A percentile compares a stretch with the other conserved stretches of the same genome.
These are phyloP conservation scores for Brachymystax lenok DNA, from an alignment of 2,797 vertebrate genomes.

Conservation along the genomic window DNA sequence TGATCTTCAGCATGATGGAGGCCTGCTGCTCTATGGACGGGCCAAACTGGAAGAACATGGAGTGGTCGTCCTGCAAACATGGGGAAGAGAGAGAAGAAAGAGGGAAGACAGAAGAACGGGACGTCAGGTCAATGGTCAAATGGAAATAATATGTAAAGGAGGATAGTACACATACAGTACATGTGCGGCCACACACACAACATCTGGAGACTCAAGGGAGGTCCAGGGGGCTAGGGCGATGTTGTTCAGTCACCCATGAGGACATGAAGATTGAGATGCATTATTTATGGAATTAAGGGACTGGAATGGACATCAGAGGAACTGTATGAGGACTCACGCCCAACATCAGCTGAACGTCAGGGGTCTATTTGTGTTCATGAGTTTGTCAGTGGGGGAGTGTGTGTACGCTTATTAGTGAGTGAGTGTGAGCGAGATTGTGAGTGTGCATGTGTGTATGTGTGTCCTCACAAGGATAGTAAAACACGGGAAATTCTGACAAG, in stretches of 20 bases:
- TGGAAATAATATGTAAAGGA: background rate
- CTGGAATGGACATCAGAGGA: constrained; percentile 7
- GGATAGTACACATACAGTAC: background rate
- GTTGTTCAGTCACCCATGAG: constrained; percentile 36
- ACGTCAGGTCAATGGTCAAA: background rate
- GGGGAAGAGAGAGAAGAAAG: background rate
- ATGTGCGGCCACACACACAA: background rate
- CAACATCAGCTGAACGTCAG: constrained; percentile 20
- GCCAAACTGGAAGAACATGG: constrained; percentile 99
- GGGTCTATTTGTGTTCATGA: background rate
- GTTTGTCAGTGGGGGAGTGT: background rate
- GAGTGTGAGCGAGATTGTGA: no score
- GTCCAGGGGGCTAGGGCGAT: constrained; percentile 37
- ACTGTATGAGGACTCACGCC: background rate
- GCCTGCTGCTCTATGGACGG: constrained; percentile 98
- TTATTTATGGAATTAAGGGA: constrained; percentile 46
- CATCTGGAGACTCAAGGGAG: constrained; percentile 19
- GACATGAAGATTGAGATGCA: constrained; percentile 42
- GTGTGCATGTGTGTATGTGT: no score
- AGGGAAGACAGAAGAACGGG: background rate
- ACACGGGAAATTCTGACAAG: no score
- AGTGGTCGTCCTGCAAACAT: constrained; percentile 89
- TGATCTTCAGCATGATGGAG: constrained; percentile 97
- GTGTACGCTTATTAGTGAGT: background rate
- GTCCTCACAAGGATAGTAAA: no score